Base-by-base conservation (phyloP, 2,113 vertebrate species). In the Amphiprion ocellaris region DNA sequence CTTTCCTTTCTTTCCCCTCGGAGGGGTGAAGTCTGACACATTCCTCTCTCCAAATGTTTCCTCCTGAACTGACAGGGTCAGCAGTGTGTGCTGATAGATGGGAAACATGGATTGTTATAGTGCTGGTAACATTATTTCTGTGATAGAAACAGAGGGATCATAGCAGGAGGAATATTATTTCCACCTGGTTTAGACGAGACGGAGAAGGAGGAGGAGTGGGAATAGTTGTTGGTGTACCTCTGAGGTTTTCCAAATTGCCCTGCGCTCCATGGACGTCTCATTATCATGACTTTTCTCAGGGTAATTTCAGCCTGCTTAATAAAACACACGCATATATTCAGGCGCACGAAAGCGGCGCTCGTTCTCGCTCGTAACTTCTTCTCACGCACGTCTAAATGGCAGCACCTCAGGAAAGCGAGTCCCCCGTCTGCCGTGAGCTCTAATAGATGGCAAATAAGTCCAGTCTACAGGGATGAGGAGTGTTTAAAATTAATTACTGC, bases 11-110 rank as follows among this genome's bases (percentile, higher is more conserved):
- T 87, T 76, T 89, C 73, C 88, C 74, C 78, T 73, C 39, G 1
- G 26, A 87, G 89, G 89, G 82, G 83, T 89, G 84, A 92, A 85
- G 82, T 90, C 79, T 87, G 83, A 92, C 91, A 92, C 91, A 88
- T 91, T 92, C 89, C 87, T 84, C 74, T 47, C 53, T 49, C 46
- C 37, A 53, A 88, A 85, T 76, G 74, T 86, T 84, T 91, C 86
- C 83, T 83, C 75, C 79, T 74, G 69, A 73, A 68, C 71, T 60
- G 74, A 78, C 79, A 66, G 77, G 79, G 87, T 81, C 70, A 44
- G 77, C 79, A 10, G 50, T 46, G 39, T 72, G 74, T 3, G 84
- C 76, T 83, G 90, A 90, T 54, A 74, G 90, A 90, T 82, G 74
- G 54, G 33, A 44, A 79, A 71, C 85, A 62, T 21, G 59, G 70